Percentiles rank a stretch among this genome's conserved stretches.
Conservation (phyloP, 2,888 invertebrate species). For the Eilema griseolum region DNA sequence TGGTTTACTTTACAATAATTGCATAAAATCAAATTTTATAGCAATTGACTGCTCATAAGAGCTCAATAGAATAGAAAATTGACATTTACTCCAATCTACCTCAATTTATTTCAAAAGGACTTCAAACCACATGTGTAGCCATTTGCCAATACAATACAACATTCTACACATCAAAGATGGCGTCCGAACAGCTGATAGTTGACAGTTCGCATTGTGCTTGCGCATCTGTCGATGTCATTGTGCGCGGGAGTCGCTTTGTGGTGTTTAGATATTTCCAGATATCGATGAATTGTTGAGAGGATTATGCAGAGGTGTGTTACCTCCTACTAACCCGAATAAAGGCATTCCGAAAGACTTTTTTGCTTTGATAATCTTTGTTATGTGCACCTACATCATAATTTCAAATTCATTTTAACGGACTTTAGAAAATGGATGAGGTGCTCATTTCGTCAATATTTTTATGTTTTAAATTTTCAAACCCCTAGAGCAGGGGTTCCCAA, state of each 20-base stretch:
- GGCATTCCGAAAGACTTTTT: slow-evolving; percentile 11
- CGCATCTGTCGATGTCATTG: slow-evolving; percentile 62
- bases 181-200: slow-evolving; percentile 57
- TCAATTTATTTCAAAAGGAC: neutral
- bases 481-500: too few species aligned
- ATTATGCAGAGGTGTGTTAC: slow-evolving; percentile 17
- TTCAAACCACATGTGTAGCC: slow-evolving; percentile 1
- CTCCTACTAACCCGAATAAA: slow-evolving; percentile 11
- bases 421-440: neutral
- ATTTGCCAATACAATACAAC: slow-evolving; percentile 25
- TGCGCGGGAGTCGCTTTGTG: slow-evolving; percentile 50
- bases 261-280: slow-evolving; percentile 34
- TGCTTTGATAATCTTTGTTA: neutral
- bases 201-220: slow-evolving; percentile 52
- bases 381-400: neutral
- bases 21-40: neutral
- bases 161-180: slow-evolving; percentile 41
- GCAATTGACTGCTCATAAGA: neutral
- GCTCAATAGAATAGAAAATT: neutral
- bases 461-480: too few species aligned
- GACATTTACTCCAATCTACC: neutral
- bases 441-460: neutral
- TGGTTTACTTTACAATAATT: neutral
- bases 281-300: slow-evolving; percentile 34
- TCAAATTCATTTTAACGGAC: neutral